Evolutionary conservation across 2,797 vertebrate genomes (phyloP), one percentile per base, ranked within the genome.

Genomic region (Lerista edwardsae): DNA sequence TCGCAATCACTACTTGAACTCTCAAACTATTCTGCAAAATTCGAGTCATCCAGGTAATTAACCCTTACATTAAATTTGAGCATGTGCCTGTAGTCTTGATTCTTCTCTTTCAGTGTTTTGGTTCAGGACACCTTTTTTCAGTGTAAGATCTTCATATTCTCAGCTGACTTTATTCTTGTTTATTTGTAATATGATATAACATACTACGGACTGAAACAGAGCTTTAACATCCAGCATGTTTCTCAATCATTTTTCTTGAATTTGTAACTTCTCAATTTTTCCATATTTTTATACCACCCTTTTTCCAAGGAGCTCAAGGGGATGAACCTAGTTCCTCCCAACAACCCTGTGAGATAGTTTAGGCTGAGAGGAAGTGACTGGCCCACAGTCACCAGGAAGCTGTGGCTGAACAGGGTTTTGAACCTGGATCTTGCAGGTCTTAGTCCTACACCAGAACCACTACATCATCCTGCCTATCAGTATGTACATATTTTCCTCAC

Each of bases 401-500:
- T 47, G 44, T 47, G 44, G 44, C 44, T 47, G 44, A 47, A 5
- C 44, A 47, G 44, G 44, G 44, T 5, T 47, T 47, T 47, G 11
- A 47, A 47, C 44, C 44, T 47, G 44, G 44, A 47, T 47, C 44
- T 47, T 47, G 44, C 44, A n/a, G n/a, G n/a, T n/a, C n/a, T n/a
- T n/a, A n/a, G n/a, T n/a, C n/a, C n/a, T n/a, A n/a, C n/a, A n/a
- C n/a, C n/a, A n/a, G n/a, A n/a, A n/a, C n/a, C n/a, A n/a, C n/a
- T n/a, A n/a, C n/a, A n/a, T n/a, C n/a, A n/a, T n/a, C n/a, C n/a
- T n/a, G n/a, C 34, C 39, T 62, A 12, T 51, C 71, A 62, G 19
- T 80, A 25, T 83, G 72, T 57, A 69, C 39, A 6, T 71, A 64
- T 76, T 71, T 80, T 27, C 72, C 62, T 47, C 57, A 64, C 65